These are phyloP conservation scores for Channallabes apus DNA, from an alignment of 2,797 vertebrate species.

Conservation along the genomic window DNA sequence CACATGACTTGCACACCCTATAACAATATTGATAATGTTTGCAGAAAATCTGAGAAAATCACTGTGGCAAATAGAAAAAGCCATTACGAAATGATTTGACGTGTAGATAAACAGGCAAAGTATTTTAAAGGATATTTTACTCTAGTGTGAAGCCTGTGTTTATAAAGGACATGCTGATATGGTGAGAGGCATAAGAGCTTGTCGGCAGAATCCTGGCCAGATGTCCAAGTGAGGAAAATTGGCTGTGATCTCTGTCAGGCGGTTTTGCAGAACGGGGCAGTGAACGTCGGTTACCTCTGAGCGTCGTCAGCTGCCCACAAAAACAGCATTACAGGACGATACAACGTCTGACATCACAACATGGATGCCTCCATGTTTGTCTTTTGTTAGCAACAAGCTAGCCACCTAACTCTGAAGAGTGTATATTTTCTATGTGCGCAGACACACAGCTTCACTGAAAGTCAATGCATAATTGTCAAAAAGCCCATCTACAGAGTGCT, in stretches of 20 bases:
- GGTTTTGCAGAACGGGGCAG: not conserved
- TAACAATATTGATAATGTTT: constrained; percentile 2
- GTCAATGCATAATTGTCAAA: not conserved
- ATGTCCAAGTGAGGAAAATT: not conserved
- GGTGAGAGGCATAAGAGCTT: not conserved
- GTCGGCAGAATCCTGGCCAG: not conserved
- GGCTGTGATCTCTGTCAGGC: not conserved
- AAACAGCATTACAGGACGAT: not conserved
- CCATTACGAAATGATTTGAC: not conserved
- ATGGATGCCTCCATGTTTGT: not conserved
- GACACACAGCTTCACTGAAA: not conserved
- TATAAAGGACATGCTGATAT: not conserved
- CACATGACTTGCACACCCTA: not conserved
- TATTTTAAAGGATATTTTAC: not conserved
- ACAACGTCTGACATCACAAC: not conserved
- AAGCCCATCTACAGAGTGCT: not conserved
- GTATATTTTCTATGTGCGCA: not conserved
- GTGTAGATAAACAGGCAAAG: not conserved
- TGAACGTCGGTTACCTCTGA: not conserved
- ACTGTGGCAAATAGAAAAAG: not conserved
- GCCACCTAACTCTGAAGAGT: not conserved
- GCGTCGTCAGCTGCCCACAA: not conserved
- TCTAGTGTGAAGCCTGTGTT: not conserved
- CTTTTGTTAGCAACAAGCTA: not conserved
- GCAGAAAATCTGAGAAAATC: not conserved